Evolutionary conservation across 2,113 vertebrate species (phyloP), one percentile per base, ranked within the genome.

Genomic region (Pygoscelis adeliae): DNA sequence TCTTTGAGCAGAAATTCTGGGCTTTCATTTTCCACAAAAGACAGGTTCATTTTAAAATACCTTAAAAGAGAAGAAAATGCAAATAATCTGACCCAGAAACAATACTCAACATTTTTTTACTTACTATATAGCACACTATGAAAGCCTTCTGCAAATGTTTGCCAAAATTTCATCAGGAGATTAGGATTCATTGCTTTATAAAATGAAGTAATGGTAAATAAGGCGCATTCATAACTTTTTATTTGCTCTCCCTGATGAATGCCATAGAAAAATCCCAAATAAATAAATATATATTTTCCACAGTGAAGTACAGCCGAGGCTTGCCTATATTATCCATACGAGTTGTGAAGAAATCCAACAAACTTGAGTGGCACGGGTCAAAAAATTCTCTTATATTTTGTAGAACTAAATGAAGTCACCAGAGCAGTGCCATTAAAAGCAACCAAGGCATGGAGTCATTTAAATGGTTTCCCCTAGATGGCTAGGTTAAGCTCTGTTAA

Each of bases 401-500:
- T 56, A 71, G 89, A 95, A 96, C 83, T 67, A 92, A 96, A 98
- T 95, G 90, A 95, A 97, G 95, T 97, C 91, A 94, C 96, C 95
- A 96, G 85, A 92, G 42, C 21, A 55, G 72, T 86, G 73, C 81
- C 94, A 87, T 90, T 97, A 94, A 97, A 96, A 96, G 89, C 90
- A 96, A 97, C 91, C 93, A 96, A 95, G 95, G 90, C 90, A 89
- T 53, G 77, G 92, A 97, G 91, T 96, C 89, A 94, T 97, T 95
- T 91, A 91, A 96, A 97, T 1, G 85, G 83, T 93, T 96, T 96
- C 94, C 80, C 93, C 77, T 86, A 80, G 92, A 93, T 95, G 81
- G 77, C 50, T 95, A 93, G 95, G 94, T 97, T 94, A 96, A 97
- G 93, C 90, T 96, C 96, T 97, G 92, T 97, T 98, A 97, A 97